These are phyloP conservation scores for Borostomias antarcticus DNA, from an alignment of 2,797 vertebrate genomes.

Conservation along the genomic window DNA sequence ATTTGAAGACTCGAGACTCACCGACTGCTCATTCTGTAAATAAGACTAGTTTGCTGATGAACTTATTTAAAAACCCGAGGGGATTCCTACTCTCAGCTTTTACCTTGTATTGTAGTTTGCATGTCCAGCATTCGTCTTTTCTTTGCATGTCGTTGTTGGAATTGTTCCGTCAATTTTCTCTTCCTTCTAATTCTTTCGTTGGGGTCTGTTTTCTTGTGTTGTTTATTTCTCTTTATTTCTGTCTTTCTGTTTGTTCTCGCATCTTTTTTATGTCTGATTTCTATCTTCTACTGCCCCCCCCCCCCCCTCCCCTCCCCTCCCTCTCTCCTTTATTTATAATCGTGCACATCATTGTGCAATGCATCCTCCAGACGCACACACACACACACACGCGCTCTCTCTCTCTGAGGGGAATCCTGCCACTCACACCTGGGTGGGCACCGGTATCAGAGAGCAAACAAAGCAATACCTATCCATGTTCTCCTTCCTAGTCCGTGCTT, in stretches of 20 bases:
- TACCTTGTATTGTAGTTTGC: constrained; percentile 82
- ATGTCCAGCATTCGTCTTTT: constrained; percentile 84
- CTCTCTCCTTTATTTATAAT: constrained; percentile 50
- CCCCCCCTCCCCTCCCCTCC: not conserved
- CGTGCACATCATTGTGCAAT: not conserved
- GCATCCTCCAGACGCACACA: constrained; percentile 6
- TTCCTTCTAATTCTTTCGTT: too few relatives aligned
- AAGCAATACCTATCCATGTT: constrained; percentile 91
- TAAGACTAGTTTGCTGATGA: constrained; percentile 79
- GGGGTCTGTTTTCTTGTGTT: constrained; percentile 49
- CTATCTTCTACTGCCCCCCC: constrained; percentile 12
- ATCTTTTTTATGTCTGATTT: constrained; percentile 42
- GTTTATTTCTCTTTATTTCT: constrained; percentile 42
- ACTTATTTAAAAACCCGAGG: constrained; percentile 73
- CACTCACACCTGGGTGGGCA: constrained; percentile 73
- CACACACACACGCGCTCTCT: constrained; percentile 10
- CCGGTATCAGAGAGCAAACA: constrained; percentile 78
- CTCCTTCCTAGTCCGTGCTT: constrained; percentile 89
- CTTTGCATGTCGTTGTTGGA: constrained; percentile 91
- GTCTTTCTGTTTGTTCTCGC: constrained; percentile 43
- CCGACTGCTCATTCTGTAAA: constrained; percentile 83
- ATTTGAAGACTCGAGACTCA: constrained; percentile 74
- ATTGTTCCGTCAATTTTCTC: constrained; percentile 64
- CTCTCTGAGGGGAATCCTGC: constrained; percentile 76
- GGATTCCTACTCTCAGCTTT: constrained; percentile 77